Percentiles rank a stretch among this genome's conserved stretches.
These are phyloP conservation scores for Psittacus erithacus DNA, from an alignment of 2,113 vertebrate species.

Conservation along the genomic window DNA sequence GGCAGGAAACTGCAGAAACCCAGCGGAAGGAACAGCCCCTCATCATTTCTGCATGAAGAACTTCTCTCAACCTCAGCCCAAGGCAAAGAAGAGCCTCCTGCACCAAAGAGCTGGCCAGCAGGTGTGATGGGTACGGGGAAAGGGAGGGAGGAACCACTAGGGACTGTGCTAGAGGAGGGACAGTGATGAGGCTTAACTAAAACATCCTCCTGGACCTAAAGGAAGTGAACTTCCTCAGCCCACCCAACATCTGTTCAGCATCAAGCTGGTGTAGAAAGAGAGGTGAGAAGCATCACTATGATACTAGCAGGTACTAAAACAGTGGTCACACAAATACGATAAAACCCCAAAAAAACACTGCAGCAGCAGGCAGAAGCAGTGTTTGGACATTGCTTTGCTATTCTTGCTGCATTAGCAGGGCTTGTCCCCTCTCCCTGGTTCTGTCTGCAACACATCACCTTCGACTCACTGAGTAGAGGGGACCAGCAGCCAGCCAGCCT, in stretches of 20 bases:
- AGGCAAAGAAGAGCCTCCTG: neutral
- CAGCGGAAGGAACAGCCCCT: neutral
- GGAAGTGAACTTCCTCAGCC: neutral
- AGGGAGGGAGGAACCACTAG: neutral
- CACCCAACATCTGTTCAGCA: neutral
- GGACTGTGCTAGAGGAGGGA: neutral
- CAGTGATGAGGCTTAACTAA: fast-evolving
- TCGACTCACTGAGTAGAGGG: fast-evolving
- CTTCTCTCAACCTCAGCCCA: neutral
- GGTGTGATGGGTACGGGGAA: fast-evolving
- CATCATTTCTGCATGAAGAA: fast-evolving
- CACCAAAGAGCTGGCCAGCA: fast-evolving
- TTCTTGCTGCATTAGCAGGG: neutral
- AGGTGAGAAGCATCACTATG: neutral
- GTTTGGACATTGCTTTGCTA: neutral
- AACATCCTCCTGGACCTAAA: neutral
- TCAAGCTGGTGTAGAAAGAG: neutral
- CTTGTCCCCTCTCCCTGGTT: fast-evolving
- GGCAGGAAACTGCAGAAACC: neutral
- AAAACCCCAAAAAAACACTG: neutral
- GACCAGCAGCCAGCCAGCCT: neutral
- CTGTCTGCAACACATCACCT: neutral
- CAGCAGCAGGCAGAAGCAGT: neutral
- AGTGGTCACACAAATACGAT: fast-evolving
- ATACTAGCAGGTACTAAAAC: fast-evolving